Evolutionary conservation across 2,113 vertebrate genomes (phyloP).

Genomic region (Dolichallabes microphthalmus): DNA sequence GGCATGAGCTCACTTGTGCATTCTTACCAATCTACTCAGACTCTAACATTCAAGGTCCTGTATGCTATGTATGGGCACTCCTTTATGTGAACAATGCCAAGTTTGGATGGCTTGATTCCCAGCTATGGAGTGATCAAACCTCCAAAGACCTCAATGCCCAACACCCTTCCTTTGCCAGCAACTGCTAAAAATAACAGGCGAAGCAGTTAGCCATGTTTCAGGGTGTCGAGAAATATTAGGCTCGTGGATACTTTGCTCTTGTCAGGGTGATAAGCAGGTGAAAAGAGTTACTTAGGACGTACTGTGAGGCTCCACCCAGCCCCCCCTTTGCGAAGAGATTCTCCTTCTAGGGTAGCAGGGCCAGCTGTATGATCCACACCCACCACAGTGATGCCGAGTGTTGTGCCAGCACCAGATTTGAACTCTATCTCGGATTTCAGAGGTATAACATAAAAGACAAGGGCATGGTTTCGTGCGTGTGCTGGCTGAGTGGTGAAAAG

Average conservation of each 20-base stretch:
- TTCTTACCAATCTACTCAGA: slow-evolving; percentile 29
- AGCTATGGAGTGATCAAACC: slow-evolving; percentile 44
- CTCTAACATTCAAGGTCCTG: slow-evolving; percentile 42
- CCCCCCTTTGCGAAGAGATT: slow-evolving; percentile 18
- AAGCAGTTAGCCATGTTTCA: slow-evolving; percentile 49
- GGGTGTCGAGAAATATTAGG: slow-evolving; percentile 63
- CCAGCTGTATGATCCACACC: neutral
- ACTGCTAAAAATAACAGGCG: slow-evolving; percentile 67
- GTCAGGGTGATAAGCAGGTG: slow-evolving; percentile 66
- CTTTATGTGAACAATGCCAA: slow-evolving; percentile 46
- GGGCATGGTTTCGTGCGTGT: slow-evolving; percentile 40
- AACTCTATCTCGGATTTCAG: slow-evolving; percentile 31
- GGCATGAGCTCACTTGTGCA: slow-evolving; percentile 29
- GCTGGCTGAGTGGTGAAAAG: slow-evolving; percentile 57
- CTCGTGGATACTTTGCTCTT: slow-evolving; percentile 64
- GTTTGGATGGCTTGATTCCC: slow-evolving; percentile 50
- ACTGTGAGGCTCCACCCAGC: slow-evolving; percentile 40
- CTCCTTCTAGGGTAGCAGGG: slow-evolving; percentile 39
- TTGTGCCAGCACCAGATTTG: slow-evolving; percentile 5
- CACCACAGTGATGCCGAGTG: neutral
- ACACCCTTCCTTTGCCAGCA: slow-evolving; percentile 48
- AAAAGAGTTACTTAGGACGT: slow-evolving; percentile 64
- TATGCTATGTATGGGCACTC: slow-evolving; percentile 38
- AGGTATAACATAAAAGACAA: slow-evolving; percentile 23
- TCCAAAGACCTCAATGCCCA: slow-evolving; percentile 41